phyloP scores from a whole-genome alignment of 2,888 invertebrate genomes.

The Acrobasis suavella region DNA sequence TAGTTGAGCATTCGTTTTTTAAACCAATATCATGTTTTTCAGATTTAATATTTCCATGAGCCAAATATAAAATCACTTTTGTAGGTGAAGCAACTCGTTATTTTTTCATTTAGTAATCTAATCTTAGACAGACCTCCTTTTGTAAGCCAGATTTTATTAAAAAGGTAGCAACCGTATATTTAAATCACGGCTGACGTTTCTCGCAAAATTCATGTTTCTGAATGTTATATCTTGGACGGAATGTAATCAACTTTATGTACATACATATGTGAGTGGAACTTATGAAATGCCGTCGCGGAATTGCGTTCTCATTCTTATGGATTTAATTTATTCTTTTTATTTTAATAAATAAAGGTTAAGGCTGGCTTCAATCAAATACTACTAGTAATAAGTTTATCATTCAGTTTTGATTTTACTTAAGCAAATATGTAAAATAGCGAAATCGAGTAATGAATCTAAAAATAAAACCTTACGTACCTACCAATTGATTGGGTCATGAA shows the following conservation, averaged over 20 bases:
- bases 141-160: background rate
- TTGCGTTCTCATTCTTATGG: constrained; percentile 6
- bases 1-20: too few species aligned
- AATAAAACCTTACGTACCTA: too few species aligned
- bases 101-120: background rate
- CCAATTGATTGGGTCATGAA: too few species aligned
- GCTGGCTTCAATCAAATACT: background rate
- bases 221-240: background rate
- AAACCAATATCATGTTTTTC: too few species aligned
- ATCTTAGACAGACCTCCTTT: background rate
- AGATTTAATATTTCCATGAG: too few species aligned
- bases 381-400: background rate
- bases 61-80: background rate
- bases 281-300: constrained; percentile 6
- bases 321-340: constrained; percentile 1
- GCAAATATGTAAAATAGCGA: too few species aligned
- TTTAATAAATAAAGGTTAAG: background rate
- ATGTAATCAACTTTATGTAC: constrained; percentile 10
- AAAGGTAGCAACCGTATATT: background rate
- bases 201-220: background rate
- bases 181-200: background rate
- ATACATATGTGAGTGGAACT: background rate
- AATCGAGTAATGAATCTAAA: too few species aligned
- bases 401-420: background rate
- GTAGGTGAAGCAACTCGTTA: background rate